Conservation (phyloP, 2,797 vertebrate genomes). For the Sebastes ruberrimus region DNA sequence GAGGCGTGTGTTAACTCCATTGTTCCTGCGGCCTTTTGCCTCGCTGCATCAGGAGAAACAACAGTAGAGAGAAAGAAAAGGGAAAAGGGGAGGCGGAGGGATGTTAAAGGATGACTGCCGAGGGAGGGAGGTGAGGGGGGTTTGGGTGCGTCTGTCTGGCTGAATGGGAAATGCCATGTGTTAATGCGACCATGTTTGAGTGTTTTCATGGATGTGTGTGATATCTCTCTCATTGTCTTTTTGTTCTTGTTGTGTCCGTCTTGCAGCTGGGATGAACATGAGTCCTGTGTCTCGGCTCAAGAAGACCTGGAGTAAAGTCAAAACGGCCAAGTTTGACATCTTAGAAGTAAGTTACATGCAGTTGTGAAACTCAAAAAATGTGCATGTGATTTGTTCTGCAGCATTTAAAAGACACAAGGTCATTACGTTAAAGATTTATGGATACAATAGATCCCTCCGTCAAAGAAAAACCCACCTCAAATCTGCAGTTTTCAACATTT, state of each 20-base stretch:
- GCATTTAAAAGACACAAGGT: neutral
- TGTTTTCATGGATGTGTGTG: slow-evolving; percentile 40
- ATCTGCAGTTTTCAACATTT: neutral
- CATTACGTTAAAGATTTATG: neutral
- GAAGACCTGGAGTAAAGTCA: slow-evolving; percentile 97
- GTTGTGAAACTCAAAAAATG: neutral
- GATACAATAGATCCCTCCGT: neutral
- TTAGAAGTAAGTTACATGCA: slow-evolving; percentile 85
- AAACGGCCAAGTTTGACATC: slow-evolving; percentile 94
- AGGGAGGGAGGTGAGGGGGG: slow-evolving; percentile 12
- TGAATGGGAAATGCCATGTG: slow-evolving; percentile 52
- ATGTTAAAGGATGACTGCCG: neutral
- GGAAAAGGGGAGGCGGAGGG: neutral
- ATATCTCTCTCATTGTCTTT: slow-evolving; percentile 26
- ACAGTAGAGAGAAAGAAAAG: neutral
- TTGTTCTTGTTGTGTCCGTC: neutral
- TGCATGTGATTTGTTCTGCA: neutral
- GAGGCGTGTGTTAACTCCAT: slow-evolving; percentile 57
- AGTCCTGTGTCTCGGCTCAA: slow-evolving; percentile 94
- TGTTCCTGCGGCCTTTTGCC: slow-evolving; percentile 56
- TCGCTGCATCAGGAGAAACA: slow-evolving; percentile 52
- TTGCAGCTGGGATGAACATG: slow-evolving; percentile 97
- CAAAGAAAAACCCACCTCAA: neutral
- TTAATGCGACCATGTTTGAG: slow-evolving; percentile 31
- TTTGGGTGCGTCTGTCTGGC: slow-evolving; percentile 25